Conservation (phyloP, 2,113 vertebrate species). For the Pseudolaguvia tuberculata region DNA sequence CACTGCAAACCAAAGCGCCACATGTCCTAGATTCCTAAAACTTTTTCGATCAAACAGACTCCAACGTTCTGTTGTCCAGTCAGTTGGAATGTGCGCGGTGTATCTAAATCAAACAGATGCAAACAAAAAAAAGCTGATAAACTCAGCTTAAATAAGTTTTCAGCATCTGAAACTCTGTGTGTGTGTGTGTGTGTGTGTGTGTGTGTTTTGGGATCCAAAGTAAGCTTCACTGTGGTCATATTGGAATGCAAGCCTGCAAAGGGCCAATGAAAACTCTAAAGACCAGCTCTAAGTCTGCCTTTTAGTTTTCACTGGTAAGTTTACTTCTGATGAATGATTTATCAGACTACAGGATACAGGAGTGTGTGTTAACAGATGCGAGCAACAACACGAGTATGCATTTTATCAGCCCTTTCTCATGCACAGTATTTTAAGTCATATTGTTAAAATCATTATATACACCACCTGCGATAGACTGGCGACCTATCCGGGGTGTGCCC, state of each 20-base stretch:
- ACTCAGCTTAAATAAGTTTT: constrained; percentile 23
- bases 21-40: constrained; percentile 43
- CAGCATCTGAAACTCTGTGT: constrained; percentile 14
- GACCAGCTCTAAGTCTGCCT: neutral
- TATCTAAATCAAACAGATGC: constrained; percentile 34
- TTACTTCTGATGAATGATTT: constrained; percentile 49
- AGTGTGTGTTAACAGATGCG: constrained; percentile 55
- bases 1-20: constrained; percentile 50
- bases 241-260: constrained; percentile 1
- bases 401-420: constrained; percentile 58
- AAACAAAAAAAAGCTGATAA: constrained; percentile 39
- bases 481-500: too few relatives aligned
- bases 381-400: constrained; percentile 56
- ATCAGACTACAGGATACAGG: constrained; percentile 38
- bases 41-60: constrained; percentile 45
- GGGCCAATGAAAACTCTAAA: constrained; percentile 5
- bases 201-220: constrained; percentile 1
- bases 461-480: too few relatives aligned
- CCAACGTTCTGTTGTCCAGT: constrained; percentile 49
- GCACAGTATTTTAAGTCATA: constrained; percentile 26
- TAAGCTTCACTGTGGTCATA: neutral
- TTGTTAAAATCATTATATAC: too few relatives aligned
- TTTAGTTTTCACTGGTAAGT: constrained; percentile 30
- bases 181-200: constrained; percentile 16
- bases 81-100: constrained; percentile 45